These are phyloP conservation scores for Zosterops borbonicus DNA, from an alignment of 2,113 vertebrate genomes.

Conservation along the genomic window DNA sequence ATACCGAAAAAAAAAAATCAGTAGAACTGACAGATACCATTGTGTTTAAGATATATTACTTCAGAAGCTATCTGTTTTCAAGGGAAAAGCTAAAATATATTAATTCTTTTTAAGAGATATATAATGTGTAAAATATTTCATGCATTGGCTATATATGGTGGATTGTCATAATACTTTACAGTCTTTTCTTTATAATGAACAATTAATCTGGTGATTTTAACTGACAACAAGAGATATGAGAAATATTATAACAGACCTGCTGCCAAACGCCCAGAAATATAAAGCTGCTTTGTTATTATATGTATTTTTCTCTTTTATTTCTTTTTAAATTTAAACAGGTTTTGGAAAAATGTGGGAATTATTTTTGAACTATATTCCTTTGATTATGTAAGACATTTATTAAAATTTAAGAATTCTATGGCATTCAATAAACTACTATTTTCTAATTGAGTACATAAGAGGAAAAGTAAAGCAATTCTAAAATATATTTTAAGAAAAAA, in stretches of 20 bases:
- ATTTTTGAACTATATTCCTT: conserved; percentile 47
- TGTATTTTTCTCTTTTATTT: conserved; percentile 31
- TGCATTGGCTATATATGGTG: conserved; percentile 21
- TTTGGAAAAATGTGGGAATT: conserved; percentile 22
- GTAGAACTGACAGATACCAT: conserved; percentile 39
- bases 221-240: neutral
- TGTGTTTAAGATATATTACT: conserved; percentile 13
- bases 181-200: conserved; percentile 24
- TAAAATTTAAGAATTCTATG: neutral
- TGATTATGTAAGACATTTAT: neutral
- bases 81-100: conserved; percentile 6
- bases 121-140: conserved; percentile 37
- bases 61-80: conserved; percentile 17
- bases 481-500: conserved; percentile 51
- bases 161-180: conserved; percentile 8
- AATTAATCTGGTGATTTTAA: conserved; percentile 12
- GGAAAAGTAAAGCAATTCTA: conserved; percentile 14
- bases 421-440: conserved; percentile 24
- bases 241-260: neutral
- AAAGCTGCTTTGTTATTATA: conserved; percentile 22
- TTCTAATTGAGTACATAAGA: neutral
- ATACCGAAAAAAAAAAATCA: neutral
- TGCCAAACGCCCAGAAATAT: conserved; percentile 25
- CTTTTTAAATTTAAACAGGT: neutral
- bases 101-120: conserved; percentile 2